Percentiles rank a stretch among this genome's conserved stretches.
Conservation (phyloP, 2,888 invertebrate genomes). For the Sturmia bella region DNA sequence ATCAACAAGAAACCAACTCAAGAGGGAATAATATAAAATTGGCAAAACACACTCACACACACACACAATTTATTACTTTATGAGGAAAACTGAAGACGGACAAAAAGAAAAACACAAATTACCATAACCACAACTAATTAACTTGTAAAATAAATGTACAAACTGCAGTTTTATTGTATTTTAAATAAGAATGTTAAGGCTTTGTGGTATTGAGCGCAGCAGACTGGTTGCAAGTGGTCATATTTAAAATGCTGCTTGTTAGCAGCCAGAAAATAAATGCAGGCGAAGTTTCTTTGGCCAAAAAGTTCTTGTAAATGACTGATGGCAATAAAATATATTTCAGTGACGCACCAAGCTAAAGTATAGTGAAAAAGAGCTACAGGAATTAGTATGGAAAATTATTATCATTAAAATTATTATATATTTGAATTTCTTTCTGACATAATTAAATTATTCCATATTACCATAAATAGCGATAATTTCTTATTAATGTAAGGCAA, state of each 20-base stretch:
- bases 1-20: slow-evolving; percentile 14
- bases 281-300: slow-evolving; percentile 13
- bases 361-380: not conserved
- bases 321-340: slow-evolving; percentile 43
- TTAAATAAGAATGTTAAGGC: slow-evolving; percentile 55
- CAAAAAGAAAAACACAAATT: slow-evolving; percentile 33
- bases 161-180: slow-evolving; percentile 59
- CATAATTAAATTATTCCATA: too few species aligned
- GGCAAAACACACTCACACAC: not conserved
- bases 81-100: slow-evolving; percentile 9
- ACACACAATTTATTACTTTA: not conserved
- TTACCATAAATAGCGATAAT: too few species aligned
- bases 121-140: slow-evolving; percentile 67
- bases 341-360: slow-evolving; percentile 25
- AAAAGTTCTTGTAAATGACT: slow-evolving; percentile 44
- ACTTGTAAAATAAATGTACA: slow-evolving; percentile 61
- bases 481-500: too few species aligned
- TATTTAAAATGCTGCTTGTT: slow-evolving; percentile 40
- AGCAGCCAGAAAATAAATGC: slow-evolving; percentile 5
- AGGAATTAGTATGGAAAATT: slow-evolving; percentile 20
- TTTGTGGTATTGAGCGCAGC: slow-evolving; percentile 49
- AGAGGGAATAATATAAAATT: slow-evolving; percentile 20
- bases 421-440: too few species aligned
- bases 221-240: slow-evolving; percentile 46
- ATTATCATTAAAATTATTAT: too few species aligned